Conservation (phyloP, 2,888 invertebrate genomes). For the Megalurothrips usitatus region DNA sequence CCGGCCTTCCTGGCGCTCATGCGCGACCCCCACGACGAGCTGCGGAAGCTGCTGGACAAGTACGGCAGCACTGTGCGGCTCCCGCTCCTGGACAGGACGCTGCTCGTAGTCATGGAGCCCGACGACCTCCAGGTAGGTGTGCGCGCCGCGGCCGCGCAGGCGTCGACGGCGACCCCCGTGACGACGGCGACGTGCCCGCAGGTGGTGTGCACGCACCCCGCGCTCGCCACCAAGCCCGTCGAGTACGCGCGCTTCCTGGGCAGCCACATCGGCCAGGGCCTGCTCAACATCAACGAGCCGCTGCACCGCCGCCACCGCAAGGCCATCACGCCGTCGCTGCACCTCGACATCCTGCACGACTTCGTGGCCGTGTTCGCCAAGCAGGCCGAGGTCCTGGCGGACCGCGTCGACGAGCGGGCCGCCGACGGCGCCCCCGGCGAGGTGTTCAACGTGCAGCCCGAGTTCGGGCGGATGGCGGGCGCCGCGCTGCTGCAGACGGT, state of each 20-base stretch:
- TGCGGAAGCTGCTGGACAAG: background rate
- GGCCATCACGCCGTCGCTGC: constrained; percentile 1
- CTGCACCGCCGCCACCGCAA: background rate
- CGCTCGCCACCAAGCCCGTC: background rate
- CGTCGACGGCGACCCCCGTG: too few relatives aligned
- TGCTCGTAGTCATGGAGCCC: background rate
- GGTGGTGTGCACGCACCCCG: background rate
- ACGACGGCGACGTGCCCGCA: background rate
- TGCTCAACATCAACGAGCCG: background rate
- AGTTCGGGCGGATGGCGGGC: background rate
- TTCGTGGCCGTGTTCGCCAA: background rate
- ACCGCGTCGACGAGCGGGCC: background rate
- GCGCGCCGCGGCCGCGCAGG: background rate
- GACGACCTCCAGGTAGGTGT: background rate
- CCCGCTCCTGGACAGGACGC: background rate
- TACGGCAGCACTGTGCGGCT: background rate
- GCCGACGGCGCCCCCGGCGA: background rate
- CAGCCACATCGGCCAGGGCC: background rate
- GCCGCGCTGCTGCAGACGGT: background rate
- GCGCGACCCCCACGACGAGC: background rate
- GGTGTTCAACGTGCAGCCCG: background rate
- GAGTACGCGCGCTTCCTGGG: background rate
- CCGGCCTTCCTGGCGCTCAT: background rate
- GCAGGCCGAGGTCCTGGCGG: background rate
- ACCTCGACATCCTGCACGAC: background rate